A percentile compares a stretch with the other conserved stretches of the same genome.
These are phyloP conservation scores for Ciconia maguari DNA, from an alignment of 2,113 vertebrate species.

Conservation along the genomic window DNA sequence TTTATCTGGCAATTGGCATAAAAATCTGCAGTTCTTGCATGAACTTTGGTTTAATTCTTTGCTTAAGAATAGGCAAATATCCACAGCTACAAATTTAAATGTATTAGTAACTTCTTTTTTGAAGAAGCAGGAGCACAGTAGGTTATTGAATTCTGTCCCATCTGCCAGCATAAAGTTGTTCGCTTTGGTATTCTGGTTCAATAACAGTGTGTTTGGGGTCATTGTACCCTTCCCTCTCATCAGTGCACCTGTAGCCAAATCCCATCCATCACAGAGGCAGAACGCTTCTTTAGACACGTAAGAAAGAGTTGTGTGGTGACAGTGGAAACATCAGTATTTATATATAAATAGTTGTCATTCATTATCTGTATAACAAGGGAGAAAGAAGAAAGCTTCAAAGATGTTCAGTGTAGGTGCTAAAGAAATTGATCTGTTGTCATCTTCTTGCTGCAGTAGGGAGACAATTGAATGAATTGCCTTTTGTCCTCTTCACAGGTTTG, in stretches of 20 bases:
- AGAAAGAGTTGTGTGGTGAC: neutral
- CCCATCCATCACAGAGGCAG: neutral
- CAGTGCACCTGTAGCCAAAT: neutral
- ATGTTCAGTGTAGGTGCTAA: neutral
- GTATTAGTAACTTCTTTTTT: neutral
- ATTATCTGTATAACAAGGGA: neutral
- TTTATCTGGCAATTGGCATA: neutral
- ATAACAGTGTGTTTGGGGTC: neutral
- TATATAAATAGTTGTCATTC: neutral
- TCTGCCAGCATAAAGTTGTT: neutral
- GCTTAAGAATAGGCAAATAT: neutral
- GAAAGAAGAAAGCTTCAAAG: neutral
- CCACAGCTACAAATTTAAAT: neutral
- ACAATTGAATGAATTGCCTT: neutral
- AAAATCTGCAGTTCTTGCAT: neutral
- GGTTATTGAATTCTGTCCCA: neutral
- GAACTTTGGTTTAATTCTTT: neutral
- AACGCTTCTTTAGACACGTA: accelerated
- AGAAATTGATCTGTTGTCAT: neutral
- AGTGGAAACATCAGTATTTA: too few species aligned
- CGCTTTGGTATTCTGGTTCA: neutral
- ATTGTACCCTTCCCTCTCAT: neutral
- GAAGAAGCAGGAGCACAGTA: neutral
- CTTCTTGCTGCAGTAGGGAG: neutral
- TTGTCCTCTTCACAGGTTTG: constrained; percentile 82